A percentile compares a stretch with the other conserved stretches of the same genome.
These are phyloP conservation scores for Polyommatus icarus DNA, from an alignment of 2,888 invertebrate species.

Conservation along the genomic window DNA sequence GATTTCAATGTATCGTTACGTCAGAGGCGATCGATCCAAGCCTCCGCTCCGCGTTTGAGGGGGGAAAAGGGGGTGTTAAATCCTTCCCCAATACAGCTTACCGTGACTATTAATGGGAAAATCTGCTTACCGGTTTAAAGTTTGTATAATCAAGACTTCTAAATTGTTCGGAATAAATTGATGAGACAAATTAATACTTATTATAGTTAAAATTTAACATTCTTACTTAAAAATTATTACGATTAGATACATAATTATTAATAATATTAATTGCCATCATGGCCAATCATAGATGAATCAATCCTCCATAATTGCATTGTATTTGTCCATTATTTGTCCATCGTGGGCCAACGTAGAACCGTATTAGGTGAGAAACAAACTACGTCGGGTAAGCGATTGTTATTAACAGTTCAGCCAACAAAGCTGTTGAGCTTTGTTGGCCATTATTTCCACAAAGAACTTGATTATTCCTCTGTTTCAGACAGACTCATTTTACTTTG, in stretches of 20 bases:
- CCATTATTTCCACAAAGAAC: constrained; percentile 1
- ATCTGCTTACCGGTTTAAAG: not conserved
- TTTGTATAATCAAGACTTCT: not conserved
- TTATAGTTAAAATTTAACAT: no score
- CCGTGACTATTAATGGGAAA: constrained; percentile 4
- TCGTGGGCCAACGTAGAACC: not conserved
- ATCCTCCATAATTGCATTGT: no score
- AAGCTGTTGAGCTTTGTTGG: no score
- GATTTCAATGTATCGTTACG: constrained; percentile 11
- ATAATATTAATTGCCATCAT: no score
- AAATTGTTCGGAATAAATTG: not conserved
- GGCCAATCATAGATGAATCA: no score
- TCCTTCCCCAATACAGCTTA: constrained; percentile 21
- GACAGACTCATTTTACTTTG: not conserved
- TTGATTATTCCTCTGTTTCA: constrained; percentile 24
- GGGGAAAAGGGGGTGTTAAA: not conserved
- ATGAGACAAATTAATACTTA: no score
- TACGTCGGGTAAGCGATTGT: constrained; percentile 2
- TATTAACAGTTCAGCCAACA: constrained; percentile 1
- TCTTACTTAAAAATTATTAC: no score
- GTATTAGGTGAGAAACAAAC: not conserved
- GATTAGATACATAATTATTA: no score
- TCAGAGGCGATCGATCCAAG: not conserved
- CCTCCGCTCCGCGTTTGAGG: not conserved
- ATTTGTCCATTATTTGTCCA: no score